Base-by-base conservation (phyloP, 2,797 vertebrate genomes). In the Pterois miles region DNA sequence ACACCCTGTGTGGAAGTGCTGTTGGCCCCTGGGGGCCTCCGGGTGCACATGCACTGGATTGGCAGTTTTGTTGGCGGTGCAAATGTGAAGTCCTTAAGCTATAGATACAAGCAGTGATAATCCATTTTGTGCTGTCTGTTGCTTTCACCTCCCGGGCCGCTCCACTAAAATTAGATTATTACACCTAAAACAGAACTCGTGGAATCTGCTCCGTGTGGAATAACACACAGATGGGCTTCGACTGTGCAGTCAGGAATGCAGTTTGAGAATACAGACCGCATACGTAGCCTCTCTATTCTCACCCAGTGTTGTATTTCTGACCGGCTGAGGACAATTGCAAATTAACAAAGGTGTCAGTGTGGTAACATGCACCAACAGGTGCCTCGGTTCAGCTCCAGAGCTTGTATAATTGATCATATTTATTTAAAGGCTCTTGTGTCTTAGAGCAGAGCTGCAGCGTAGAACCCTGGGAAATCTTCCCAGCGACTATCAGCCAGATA, bases 161-260 rank as follows among this genome's bases (percentile, higher is more conserved):
- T 77, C 81, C 92, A 94, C 94, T 94, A 94, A 95, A 94, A 92
- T 94, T 93, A 94, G 94, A 93, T 91, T 90, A 93, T 94, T 94
- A 89, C 90, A 90, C 93, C 90, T 92, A 90, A 95, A 95, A 90
- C 83, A 84, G 88, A 82, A 79, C 87, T 80, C 54, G 76, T 77
- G 92, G 91, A 93, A 93, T 92, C 89, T 43, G 80, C 85, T 87
- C 87, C 76, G 80, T 71, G 83, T 90, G 88, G 91, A 93, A 90
- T 88, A 87, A 89, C 91, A 87, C 91, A 89, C 87, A 82, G 88
- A 87, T 71, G 74, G 77, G 79, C 64, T 80, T 80, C 70, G 13
- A 80, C 85, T 62, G 84, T 68, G 81, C 74, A 56, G 85, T 69
- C 75, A 84, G 88, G 91, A 94, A 92, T 92, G 90, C 84, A 34